Evolutionary conservation across 2,113 vertebrate species (phyloP).

Genomic region (Ceyx cyanopectus): DNA sequence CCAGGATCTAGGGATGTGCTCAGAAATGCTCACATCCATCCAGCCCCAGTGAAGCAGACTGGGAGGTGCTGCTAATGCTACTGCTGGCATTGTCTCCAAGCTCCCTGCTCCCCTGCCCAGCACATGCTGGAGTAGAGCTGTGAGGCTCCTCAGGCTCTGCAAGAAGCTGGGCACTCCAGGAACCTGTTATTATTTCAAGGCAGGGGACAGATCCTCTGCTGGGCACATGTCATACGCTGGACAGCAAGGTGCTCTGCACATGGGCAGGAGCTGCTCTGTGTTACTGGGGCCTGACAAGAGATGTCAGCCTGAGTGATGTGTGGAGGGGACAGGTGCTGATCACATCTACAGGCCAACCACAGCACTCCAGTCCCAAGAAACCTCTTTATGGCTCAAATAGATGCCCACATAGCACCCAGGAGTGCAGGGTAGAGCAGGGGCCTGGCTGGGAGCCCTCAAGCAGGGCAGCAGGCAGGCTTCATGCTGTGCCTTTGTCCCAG

Average conservation of each 20-base stretch:
- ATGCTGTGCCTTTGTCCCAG: fast-evolving
- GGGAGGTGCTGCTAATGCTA: neutral
- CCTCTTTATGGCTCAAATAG: neutral
- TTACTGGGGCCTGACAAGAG: neutral
- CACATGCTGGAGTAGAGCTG: neutral
- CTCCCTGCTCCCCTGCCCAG: fast-evolving
- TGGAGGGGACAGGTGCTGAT: neutral
- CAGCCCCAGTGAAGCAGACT: neutral
- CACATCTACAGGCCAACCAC: neutral
- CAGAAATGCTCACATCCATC: neutral
- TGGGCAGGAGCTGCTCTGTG: neutral
- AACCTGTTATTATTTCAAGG: neutral
- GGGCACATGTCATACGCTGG: neutral
- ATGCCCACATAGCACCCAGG: fast-evolving
- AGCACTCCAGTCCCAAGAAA: neutral
- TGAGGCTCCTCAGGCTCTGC: neutral
- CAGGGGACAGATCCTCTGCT: neutral
- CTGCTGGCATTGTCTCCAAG: neutral
- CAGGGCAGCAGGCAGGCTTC: neutral
- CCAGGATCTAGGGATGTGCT: neutral
- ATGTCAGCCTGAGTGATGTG: fast-evolving
- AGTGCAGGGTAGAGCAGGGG: fast-evolving
- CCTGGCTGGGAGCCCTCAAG: neutral
- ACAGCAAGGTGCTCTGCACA: neutral
- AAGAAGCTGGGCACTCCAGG: neutral